Evolutionary conservation across 2,888 invertebrate species (phyloP).

Genomic region (Ichneumoninae sp.): DNA sequence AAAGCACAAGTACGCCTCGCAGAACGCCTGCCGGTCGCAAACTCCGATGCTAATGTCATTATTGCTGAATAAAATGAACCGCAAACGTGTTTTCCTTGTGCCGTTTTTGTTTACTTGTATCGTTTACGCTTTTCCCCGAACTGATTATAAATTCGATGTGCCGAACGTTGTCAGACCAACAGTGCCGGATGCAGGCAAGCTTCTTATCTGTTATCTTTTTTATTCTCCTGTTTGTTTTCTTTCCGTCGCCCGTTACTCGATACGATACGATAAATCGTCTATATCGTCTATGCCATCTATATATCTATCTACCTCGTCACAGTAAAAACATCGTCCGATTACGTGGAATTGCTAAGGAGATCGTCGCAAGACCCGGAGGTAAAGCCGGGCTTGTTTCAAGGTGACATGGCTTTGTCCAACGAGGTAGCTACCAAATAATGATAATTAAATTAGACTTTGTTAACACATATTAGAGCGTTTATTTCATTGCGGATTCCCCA

Average conservation of each 20-base stretch:
- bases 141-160: constrained; percentile 70
- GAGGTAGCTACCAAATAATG: constrained; percentile 77
- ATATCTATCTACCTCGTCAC: not conserved
- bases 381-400: constrained; percentile 88
- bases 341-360: constrained; percentile 67
- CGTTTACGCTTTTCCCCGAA: constrained; percentile 37
- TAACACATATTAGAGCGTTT: not conserved
- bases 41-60: not conserved
- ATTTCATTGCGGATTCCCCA: constrained; percentile 73
- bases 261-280: not conserved
- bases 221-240: not conserved
- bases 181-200: constrained; percentile 84
- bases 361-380: constrained; percentile 87
- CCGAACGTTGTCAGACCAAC: constrained; percentile 84
- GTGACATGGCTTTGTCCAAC: constrained; percentile 89
- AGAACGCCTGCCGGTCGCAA: not conserved
- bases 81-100: not conserved
- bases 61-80: not conserved
- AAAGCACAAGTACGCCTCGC: not conserved
- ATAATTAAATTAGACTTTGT: not conserved
- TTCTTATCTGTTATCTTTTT: not conserved
- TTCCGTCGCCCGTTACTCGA: not conserved
- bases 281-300: not conserved
- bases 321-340: constrained; percentile 68
- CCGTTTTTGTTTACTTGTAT: not conserved